Evolutionary conservation across 2,888 invertebrate genomes (phyloP), one percentile per base, ranked within the genome.

Genomic region (Ptilodon capucinus): DNA sequence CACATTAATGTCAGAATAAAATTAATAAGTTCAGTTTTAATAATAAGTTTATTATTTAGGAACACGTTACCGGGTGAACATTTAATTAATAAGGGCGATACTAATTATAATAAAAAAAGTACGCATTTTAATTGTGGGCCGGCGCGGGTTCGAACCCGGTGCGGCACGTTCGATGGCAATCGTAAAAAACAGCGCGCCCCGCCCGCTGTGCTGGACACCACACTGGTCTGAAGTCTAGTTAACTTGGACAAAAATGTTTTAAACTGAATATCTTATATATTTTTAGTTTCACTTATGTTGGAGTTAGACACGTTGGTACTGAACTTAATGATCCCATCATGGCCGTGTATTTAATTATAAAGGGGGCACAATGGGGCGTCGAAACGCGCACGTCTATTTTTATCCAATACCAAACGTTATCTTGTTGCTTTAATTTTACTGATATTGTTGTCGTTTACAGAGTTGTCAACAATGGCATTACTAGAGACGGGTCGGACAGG

Each of bases 21-120:
- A 54, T 49, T 57, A 25, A 50, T 47, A 14, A 54, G 39, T 13
- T 43, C 21, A 21, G n/a, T 38, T 28, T 28, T 19, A 30, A 28
- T 28, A n/a, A 21, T 23, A 14, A 21, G 47, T 57, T 60, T 50
- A 46, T 59, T 59, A 53, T 54, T 49, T 43, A 36, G 40, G 45
- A 51, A 46, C 34, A 21, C 30, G 32, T 54, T 57, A 58, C 62
- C 65, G 61, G 48, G 62, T 62, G 60, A 65, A 58, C 64, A 54
- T 75, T 79, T 80, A 84, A 84, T 85, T 80, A 84, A 84, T 82
- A 81, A 78, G 71, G 65, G 74, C 71, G 74, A 68, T 71, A 71
- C 75, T 83, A 82, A 82, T 84, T 81, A 82, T 80, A 71, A 74
- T 79, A 71, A 81, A 74, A 76, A 75, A 77, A 71, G 70, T n/a